Evolutionary conservation across 2,113 vertebrate genomes (phyloP), one percentile per base, ranked within the genome.

Genomic region (Enhydra lutris): DNA sequence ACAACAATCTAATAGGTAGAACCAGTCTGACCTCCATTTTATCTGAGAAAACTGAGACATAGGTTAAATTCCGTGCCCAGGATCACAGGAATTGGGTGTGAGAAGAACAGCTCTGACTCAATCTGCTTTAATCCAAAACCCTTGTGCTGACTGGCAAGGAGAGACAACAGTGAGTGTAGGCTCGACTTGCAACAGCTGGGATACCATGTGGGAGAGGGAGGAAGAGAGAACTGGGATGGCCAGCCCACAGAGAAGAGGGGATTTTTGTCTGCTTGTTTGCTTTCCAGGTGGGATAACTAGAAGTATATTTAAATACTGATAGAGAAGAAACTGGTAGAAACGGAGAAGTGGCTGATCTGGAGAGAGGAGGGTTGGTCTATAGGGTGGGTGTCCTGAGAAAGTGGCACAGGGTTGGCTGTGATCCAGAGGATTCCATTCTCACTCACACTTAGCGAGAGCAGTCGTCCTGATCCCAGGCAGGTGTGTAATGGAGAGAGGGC

Each of bases 271-370:
- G 14, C 36, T 45, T 71, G 36, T 78, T 80, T 71, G 50, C 85
- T 89, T 78, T 92, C 52, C 50, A 20, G 7, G 36, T 65, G 57
- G 61, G 47, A 52, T 73, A 83, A 59, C 24, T 23, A 2, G 7
- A 18, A 3, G 8, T 20, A 20, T 67, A 47, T 71, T 36, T 91
- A 73, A 83, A 79, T 73, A 6, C 10, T 24, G 23, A 24, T 92
- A 61, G 34, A 78, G 80, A 96, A 90, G 39, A 26, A 91, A 45
- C 52, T 11, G 34, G 11, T 18, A 26, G 78, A 83, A 59, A 80
- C 18, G 21, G 42, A 86, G 42, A 47, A 11, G 36, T 10, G 4
- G 29, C 34, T 2, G 12, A 45, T 84, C 55, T 74, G 81, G 17
- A 63, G 50, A 47, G 17, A 80, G 57, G 34, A 84, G 55, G 21